Conservation (phyloP, 2,888 invertebrate species). For the Trissonchulus latispiculum region DNA sequence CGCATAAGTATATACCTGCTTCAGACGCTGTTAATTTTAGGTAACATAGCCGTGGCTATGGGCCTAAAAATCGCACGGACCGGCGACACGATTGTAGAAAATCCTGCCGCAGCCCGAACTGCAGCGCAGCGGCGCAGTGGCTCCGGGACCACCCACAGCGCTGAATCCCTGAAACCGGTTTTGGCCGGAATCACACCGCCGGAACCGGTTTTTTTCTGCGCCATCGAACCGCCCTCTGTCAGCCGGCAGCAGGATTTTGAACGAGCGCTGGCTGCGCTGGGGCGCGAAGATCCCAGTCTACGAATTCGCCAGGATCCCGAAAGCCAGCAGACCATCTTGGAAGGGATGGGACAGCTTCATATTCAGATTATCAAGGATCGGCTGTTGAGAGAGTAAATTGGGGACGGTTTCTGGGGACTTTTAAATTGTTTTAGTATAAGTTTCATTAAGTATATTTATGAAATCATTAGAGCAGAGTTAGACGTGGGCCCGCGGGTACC, state of each 20-base stretch:
- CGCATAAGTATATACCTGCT: too few relatives aligned
- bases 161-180: slow-evolving; percentile 25
- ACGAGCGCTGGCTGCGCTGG: slow-evolving; percentile 33
- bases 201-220: slow-evolving; percentile 91
- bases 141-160: not conserved
- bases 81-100: slow-evolving; percentile 49
- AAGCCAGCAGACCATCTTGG: slow-evolving; percentile 37
- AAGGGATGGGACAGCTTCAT: slow-evolving; percentile 95
- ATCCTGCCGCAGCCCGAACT: slow-evolving; percentile 23
- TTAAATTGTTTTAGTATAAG: too few relatives aligned
- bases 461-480: too few relatives aligned
- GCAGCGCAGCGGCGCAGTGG: not conserved
- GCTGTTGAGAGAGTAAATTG: slow-evolving; percentile 48
- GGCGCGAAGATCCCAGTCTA: slow-evolving; percentile 33
- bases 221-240: slow-evolving; percentile 78
- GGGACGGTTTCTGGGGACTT: too few relatives aligned
- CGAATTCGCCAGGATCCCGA: slow-evolving; percentile 51
- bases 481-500: too few relatives aligned
- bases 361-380: slow-evolving; percentile 65
- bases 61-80: slow-evolving; percentile 68
- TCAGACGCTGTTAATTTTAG: too few relatives aligned
- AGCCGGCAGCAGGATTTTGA: slow-evolving; percentile 54
- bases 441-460: too few relatives aligned
- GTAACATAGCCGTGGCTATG: slow-evolving; percentile 79
- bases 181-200: slow-evolving; percentile 61